Percentiles rank a stretch among this genome's conserved stretches.
Evolutionary conservation across 2,888 invertebrate genomes (phyloP).

Genomic region (Hypselothyrea guttata): DNA sequence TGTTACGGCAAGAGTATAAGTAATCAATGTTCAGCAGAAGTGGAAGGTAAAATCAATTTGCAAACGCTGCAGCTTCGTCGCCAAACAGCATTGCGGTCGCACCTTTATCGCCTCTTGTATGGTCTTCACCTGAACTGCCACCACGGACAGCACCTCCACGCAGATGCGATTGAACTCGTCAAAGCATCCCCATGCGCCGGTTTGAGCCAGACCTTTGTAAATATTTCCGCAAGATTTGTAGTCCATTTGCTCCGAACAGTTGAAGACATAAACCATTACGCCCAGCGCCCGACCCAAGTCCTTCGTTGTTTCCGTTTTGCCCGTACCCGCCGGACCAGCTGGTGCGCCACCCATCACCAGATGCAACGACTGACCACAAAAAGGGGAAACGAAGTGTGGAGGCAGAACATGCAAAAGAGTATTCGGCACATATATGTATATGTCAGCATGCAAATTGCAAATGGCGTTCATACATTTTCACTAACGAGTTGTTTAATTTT

Average conservation of each 20-base stretch:
- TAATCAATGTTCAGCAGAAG: constrained; percentile 71
- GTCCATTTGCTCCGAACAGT: constrained; percentile 99
- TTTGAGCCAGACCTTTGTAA: constrained; percentile 96
- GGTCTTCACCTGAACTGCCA: constrained; percentile 95
- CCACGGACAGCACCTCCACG: constrained; percentile 98
- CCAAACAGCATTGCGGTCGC: constrained; percentile 36
- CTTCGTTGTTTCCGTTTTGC: constrained; percentile 98
- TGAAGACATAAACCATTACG: constrained; percentile 98
- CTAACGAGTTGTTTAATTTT: constrained; percentile 77
- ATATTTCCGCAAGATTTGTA: constrained; percentile 98
- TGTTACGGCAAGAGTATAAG: constrained; percentile 47
- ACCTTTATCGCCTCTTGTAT: constrained; percentile 94
- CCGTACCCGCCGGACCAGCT: constrained; percentile 97
- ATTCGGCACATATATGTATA: neutral
- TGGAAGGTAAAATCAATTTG: constrained; percentile 72
- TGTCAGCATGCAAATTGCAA: constrained; percentile 67
- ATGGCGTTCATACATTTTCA: constrained; percentile 60
- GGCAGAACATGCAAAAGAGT: neutral
- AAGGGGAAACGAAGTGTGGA: too few relatives aligned
- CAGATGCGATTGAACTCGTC: constrained; percentile 98
- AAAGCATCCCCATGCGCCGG: constrained; percentile 98
- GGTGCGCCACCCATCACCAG: constrained; percentile 98
- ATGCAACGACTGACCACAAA: constrained; percentile 87
- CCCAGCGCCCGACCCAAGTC: constrained; percentile 98
- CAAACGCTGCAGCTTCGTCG: constrained; percentile 36